Base-by-base conservation (phyloP, 2,113 vertebrate genomes). In the Rostratula benghalensis region DNA sequence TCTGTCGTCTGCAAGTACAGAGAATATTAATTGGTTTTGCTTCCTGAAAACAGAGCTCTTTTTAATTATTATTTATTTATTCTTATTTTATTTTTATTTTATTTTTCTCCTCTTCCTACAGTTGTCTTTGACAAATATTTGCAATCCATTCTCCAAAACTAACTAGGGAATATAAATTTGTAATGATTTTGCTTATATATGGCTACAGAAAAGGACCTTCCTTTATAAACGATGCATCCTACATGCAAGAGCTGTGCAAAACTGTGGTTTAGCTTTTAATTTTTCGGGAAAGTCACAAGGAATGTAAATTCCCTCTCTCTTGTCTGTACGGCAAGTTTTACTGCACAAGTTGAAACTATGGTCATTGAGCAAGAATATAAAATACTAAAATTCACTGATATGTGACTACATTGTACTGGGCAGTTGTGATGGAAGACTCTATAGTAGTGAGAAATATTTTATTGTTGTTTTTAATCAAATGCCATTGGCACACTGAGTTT, bases 1-100 rank as follows among this genome's bases (percentile, higher is more conserved):
- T 85, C 53, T 91, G 24, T 83, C 56, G n/a, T 77, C 87, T 92
- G 51, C 83, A 87, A 95, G 80, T 51, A 48, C 65, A 93, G 95
- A 94, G 89, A 87, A 75, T 95, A 94, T 95, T 95, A 96, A 92
- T 85, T 95, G 80, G 87, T 93, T 92, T 79, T 81, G 3, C 25
- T 95, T 96, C 87, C 73, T 87, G 61, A 65, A 93, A 77, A 60
- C 11, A 71, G 60, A 30, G 5, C 53, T 6, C 30, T 96, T 83
- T 91, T 93, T 48, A n/a, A n/a, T n/a, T n/a, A n/a, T n/a, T 39
- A 39, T 39, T 39, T 39, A 39, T 39, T 39, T 39, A 39, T 39
- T 39, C 11, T 39, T 10, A 39, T 39, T 39, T 53, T 17, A 17
- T 21, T 45, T 18, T 45, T 45, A 45, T 43, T 45, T 15, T 45